Evolutionary conservation across 1,140 invertebrate species (phyloP).

Genomic region (Leptinotarsa lineolata): DNA sequence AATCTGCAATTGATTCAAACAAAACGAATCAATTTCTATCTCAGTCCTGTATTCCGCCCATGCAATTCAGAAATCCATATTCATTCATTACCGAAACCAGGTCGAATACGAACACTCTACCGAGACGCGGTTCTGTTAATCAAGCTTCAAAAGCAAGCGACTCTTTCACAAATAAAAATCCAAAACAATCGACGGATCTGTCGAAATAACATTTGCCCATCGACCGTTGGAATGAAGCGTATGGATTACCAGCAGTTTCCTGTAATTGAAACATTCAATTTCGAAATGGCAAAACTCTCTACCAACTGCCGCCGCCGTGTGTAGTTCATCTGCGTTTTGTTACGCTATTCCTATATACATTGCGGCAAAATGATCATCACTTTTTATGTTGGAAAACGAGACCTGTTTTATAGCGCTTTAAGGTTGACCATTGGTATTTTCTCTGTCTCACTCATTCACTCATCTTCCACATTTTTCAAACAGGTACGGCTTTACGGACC

Average conservation of each 20-base stretch:
- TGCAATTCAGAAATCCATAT: not conserved
- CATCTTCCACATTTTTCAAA: too few relatives aligned
- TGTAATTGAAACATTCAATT: constrained; percentile 1
- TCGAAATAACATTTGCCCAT: not conserved
- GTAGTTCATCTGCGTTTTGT: too few relatives aligned
- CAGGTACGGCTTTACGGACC: too few relatives aligned
- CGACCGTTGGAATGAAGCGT: not conserved
- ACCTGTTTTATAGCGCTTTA: too few relatives aligned
- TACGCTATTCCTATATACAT: too few relatives aligned
- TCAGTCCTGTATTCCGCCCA: not conserved
- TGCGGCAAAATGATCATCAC: too few relatives aligned
- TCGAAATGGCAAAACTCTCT: constrained; percentile 5
- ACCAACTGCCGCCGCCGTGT: not conserved
- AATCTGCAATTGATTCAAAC: too few relatives aligned
- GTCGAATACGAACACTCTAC: not conserved
- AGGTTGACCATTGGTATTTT: too few relatives aligned
- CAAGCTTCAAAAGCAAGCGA: constrained; percentile 1
- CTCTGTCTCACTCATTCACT: too few relatives aligned
- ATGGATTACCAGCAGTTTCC: not conserved
- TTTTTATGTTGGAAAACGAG: too few relatives aligned
- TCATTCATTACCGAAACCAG: not conserved
- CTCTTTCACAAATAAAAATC: constrained; percentile 6
- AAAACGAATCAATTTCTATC: not conserved
- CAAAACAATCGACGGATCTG: constrained; percentile 8
- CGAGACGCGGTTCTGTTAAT: constrained; percentile 1